These are phyloP conservation scores for Musca vetustissima DNA, from an alignment of 1,140 invertebrate genomes.

Conservation along the genomic window DNA sequence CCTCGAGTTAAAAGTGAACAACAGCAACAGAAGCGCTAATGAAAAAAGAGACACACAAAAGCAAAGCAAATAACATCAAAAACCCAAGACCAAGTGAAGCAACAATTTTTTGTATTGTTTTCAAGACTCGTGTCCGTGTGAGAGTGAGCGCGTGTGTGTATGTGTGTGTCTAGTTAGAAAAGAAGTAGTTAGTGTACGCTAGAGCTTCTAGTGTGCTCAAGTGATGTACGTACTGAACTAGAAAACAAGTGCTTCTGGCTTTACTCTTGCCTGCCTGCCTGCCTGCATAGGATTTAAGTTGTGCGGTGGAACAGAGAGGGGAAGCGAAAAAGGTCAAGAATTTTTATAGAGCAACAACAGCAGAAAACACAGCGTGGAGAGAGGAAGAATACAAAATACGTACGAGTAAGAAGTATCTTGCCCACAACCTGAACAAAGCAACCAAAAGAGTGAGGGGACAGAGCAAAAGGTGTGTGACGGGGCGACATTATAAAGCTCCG, in stretches of 20 bases:
- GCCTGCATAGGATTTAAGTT: neutral
- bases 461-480: neutral
- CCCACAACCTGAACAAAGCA: too few species aligned
- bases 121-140: neutral
- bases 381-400: too few species aligned
- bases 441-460: neutral
- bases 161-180: neutral
- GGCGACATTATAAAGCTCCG: conserved; percentile 16
- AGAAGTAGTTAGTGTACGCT: too few species aligned
- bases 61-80: conserved; percentile 5
- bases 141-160: too few species aligned
- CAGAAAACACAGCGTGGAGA: neutral
- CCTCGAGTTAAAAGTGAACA: conserved; percentile 13
- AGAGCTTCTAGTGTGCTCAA: too few species aligned
- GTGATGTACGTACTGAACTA: conserved; percentile 2
- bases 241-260: conserved; percentile 19
- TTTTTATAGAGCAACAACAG: conserved; percentile 10
- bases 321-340: conserved; percentile 20
- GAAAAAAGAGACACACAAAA: neutral
- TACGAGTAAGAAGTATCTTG: too few species aligned
- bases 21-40: neutral
- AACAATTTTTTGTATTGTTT: conserved; percentile 9
- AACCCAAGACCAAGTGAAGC: conserved; percentile 18
- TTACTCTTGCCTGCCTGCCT: conserved; percentile 9
- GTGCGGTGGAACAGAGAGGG: neutral